Evolutionary conservation across 2,888 invertebrate species (phyloP).

Genomic region (Drosophila pegasa): DNA sequence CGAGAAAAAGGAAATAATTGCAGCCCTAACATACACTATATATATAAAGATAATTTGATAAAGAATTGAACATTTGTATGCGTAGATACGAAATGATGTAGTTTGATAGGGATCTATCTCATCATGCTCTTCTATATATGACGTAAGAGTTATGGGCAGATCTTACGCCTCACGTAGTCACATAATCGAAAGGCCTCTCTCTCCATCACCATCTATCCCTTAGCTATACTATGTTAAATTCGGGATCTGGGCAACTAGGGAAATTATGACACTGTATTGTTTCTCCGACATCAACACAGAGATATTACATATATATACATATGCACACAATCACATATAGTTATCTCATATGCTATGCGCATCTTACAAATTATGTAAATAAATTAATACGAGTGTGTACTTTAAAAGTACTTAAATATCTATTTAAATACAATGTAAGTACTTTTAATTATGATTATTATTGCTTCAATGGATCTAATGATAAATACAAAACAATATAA

Average conservation of each 20-base stretch:
- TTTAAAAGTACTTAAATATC: conserved; percentile 32
- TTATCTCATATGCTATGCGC: conserved; percentile 1
- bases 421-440: conserved; percentile 15
- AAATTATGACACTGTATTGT: conserved; percentile 14
- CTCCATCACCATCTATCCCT: too few species aligned
- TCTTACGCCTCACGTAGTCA: too few species aligned
- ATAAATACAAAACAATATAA: conserved; percentile 31
- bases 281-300: conserved; percentile 4
- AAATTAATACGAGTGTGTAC: conserved; percentile 19
- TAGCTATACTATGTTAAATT: background rate
- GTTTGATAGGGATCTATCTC: background rate
- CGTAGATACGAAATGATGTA: background rate
- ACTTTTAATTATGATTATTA: conserved; percentile 19
- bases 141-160: background rate
- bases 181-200: background rate
- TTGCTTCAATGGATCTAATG: conserved; percentile 14
- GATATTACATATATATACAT: conserved; percentile 3
- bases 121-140: background rate
- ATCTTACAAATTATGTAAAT: conserved; percentile 29
- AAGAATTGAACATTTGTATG: background rate
- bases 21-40: too few species aligned
- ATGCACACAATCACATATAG: conserved; percentile 6
- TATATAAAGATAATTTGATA: background rate
- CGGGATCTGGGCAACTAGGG: background rate
- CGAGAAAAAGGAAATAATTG: background rate